A percentile compares a stretch with the other conserved stretches of the same genome.
These are phyloP conservation scores for Euleptes europaea DNA, from an alignment of 2,113 vertebrate genomes.

Conservation along the genomic window DNA sequence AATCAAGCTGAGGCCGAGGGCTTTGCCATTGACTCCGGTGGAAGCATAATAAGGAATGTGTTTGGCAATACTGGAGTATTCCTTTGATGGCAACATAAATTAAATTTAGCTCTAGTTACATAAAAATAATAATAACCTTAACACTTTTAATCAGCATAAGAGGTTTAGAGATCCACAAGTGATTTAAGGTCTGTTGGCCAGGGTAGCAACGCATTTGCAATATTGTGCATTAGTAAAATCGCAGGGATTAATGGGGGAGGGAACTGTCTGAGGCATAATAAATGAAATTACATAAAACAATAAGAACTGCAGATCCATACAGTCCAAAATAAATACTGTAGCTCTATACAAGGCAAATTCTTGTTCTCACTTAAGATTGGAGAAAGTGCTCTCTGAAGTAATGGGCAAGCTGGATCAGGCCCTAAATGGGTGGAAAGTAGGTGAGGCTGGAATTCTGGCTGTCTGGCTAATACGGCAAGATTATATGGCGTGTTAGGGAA, in stretches of 20 bases:
- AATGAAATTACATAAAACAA: constrained; percentile 66
- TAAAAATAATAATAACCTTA: constrained; percentile 73
- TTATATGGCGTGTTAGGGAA: constrained; percentile 1
- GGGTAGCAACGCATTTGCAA: constrained; percentile 70
- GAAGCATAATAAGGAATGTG: constrained; percentile 41
- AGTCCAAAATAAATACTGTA: constrained; percentile 19
- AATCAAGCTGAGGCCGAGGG: background rate
- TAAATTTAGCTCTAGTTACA: constrained; percentile 72
- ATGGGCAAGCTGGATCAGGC: background rate
- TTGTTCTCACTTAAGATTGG: background rate
- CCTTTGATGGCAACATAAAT: constrained; percentile 57
- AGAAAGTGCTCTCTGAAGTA: constrained; percentile 7
- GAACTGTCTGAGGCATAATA: constrained; percentile 53
- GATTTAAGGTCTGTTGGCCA: constrained; percentile 65
- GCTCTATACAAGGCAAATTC: constrained; percentile 24
- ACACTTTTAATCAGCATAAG: constrained; percentile 72
- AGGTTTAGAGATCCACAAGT: constrained; percentile 70
- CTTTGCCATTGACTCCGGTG: background rate
- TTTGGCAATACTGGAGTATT: constrained; percentile 39
- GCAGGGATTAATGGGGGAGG: constrained; percentile 51
- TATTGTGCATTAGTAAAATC: constrained; percentile 72
- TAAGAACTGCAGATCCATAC: constrained; percentile 28
- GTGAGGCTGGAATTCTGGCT: background rate
- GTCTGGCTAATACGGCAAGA: background rate
- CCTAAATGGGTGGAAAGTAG: background rate